phyloP scores from a whole-genome alignment of 2,797 vertebrate genomes.

The Eospalax fontanierii region DNA sequence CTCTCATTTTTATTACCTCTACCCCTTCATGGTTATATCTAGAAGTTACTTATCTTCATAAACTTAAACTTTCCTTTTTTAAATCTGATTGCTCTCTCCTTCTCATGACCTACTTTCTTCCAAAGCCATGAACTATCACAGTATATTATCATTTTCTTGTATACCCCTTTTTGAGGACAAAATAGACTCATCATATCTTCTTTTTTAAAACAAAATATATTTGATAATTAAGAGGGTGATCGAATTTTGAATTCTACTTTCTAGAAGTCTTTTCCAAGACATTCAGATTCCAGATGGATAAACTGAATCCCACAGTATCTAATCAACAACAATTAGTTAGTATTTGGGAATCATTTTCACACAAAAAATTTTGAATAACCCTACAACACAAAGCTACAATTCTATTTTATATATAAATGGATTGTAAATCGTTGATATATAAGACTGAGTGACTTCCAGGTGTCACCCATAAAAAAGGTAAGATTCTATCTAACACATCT shows the following conservation, averaged over 20 bases:
- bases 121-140: neutral
- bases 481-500: constrained; percentile 5
- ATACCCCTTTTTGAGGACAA: neutral
- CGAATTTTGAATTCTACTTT: neutral
- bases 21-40: neutral
- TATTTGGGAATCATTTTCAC: constrained; percentile 30
- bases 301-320: constrained; percentile 8
- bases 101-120: neutral
- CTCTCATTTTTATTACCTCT: constrained; percentile 37
- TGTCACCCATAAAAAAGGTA: constrained; percentile 42
- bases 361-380: constrained; percentile 68
- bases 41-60: neutral
- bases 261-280: constrained; percentile 21
- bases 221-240: neutral
- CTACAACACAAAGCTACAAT: neutral
- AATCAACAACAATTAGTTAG: neutral
- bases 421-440: neutral
- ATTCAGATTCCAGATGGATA: constrained; percentile 54
- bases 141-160: constrained; percentile 12
- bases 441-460: constrained; percentile 49
- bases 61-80: constrained; percentile 9
- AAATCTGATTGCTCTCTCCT: neutral
- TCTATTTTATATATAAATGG: constrained; percentile 41
- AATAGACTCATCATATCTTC: constrained; percentile 13
- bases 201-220: neutral